Conservation (phyloP, 2,888 invertebrate species). For the Troides helena region DNA sequence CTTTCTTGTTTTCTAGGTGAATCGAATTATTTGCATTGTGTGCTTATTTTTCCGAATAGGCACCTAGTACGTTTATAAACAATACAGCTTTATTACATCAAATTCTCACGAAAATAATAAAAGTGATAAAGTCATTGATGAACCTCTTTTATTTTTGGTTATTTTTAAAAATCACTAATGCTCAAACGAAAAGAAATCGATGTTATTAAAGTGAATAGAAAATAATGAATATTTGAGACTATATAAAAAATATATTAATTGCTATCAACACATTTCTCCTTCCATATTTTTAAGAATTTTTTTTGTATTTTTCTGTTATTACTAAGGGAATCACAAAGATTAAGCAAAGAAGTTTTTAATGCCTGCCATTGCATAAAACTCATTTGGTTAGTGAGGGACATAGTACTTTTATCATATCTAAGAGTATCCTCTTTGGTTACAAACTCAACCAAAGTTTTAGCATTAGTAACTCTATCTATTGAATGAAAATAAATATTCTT, state of each 20-base stretch:
- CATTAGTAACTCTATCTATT: constrained; percentile 51
- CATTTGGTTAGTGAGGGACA: constrained; percentile 62
- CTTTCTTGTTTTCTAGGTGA: no score
- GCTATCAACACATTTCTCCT: constrained; percentile 66
- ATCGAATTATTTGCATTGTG: no score
- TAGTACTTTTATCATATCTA: constrained; percentile 51
- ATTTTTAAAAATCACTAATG: no score
- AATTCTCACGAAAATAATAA: no score
- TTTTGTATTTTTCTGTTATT: constrained; percentile 60
- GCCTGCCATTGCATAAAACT: constrained; percentile 80
- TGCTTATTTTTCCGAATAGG: no score
- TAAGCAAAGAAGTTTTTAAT: constrained; percentile 59
- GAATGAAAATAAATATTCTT: constrained; percentile 41
- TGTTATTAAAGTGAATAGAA: no score
- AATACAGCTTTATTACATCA: no score
- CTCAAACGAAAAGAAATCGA: no score
- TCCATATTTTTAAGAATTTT: constrained; percentile 66
- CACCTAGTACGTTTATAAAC: no score
- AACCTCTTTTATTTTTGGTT: no score
- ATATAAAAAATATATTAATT: constrained; percentile 42
- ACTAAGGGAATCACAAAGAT: constrained; percentile 45
- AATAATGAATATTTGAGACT: not conserved
- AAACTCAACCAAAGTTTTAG: constrained; percentile 51
- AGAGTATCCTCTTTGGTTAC: constrained; percentile 58
- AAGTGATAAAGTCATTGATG: no score